phyloP scores from a whole-genome alignment of 2,888 invertebrate species.

The Ennomos erosarius region DNA sequence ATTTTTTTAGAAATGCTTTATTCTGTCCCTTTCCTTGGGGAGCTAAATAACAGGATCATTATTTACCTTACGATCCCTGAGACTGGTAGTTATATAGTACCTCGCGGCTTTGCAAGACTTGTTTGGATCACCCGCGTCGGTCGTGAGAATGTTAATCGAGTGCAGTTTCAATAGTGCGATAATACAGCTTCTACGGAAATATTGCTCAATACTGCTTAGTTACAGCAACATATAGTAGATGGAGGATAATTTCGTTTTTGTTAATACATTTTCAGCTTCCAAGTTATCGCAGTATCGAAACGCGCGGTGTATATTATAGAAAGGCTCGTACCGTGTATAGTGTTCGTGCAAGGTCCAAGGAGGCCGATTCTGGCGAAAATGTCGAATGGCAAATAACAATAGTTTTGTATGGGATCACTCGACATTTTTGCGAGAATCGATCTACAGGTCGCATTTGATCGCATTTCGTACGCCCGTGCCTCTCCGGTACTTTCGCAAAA shows the following conservation, averaged over 20 bases:
- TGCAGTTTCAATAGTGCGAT: slow-evolving; percentile 53
- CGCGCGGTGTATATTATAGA: slow-evolving; percentile 28
- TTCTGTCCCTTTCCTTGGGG: neutral
- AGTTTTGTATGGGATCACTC: no score
- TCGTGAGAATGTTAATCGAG: slow-evolving; percentile 42
- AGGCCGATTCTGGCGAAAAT: no score
- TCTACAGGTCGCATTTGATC: slow-evolving; percentile 62
- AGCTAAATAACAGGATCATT: slow-evolving; percentile 7
- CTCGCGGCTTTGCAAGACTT: slow-evolving; percentile 15
- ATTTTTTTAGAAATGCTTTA: slow-evolving; percentile 5
- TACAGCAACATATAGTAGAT: slow-evolving; percentile 9
- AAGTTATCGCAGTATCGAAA: slow-evolving; percentile 36
- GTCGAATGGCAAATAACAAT: no score
- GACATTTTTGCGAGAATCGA: no score
- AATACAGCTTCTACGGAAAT: slow-evolving; percentile 37
- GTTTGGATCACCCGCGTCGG: slow-evolving; percentile 23
- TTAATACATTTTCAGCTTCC: slow-evolving; percentile 5
- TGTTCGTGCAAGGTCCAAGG: neutral
- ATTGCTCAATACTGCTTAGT: slow-evolving; percentile 35
- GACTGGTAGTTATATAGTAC: neutral
- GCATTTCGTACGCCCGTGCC: slow-evolving; percentile 58
- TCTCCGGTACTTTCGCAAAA: slow-evolving; percentile 42
- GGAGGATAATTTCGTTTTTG: neutral
- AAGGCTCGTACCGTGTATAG: slow-evolving; percentile 21
- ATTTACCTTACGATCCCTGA: slow-evolving; percentile 10